phyloP scores from a whole-genome alignment of 2,113 vertebrate species.

The Chionis minor region DNA sequence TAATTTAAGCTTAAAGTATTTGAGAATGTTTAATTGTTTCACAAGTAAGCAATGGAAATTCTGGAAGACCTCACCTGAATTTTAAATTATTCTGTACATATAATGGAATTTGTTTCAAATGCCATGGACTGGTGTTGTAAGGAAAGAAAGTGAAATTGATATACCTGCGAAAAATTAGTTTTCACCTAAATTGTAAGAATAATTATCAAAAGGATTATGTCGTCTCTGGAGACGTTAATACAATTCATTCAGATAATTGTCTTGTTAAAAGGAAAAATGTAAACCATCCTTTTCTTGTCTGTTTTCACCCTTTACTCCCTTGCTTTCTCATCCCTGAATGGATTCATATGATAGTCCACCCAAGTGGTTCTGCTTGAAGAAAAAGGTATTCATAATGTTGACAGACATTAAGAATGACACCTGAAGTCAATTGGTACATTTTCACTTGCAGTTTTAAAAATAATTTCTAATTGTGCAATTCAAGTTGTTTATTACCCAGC shows the following conservation, averaged over 20 bases:
- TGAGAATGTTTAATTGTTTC: not conserved
- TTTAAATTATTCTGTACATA: not conserved
- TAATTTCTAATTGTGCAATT: not conserved
- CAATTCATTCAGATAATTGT: not conserved
- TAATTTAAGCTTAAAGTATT: not conserved
- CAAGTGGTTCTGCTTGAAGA: not conserved
- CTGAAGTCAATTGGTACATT: not conserved
- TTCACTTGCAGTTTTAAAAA: not conserved
- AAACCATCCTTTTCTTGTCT: not conserved
- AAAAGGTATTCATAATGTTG: not conserved
- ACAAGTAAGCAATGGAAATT: not conserved
- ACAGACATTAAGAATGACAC: not conserved
- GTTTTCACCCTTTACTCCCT: not conserved
- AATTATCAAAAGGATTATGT: not conserved
- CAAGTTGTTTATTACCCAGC: not conserved
- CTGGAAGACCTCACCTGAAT: not conserved
- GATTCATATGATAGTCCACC: not conserved
- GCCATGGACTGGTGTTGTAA: not conserved
- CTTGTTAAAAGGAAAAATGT: not conserved
- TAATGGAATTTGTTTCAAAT: not conserved
- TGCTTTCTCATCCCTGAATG: not conserved
- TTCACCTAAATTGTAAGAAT: not conserved
- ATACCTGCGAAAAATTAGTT: not conserved
- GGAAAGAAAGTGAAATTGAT: not conserved
- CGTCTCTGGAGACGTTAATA: not conserved